Evolutionary conservation across 2,113 vertebrate genomes (phyloP).

Genomic region (Carollia perspicillata): DNA sequence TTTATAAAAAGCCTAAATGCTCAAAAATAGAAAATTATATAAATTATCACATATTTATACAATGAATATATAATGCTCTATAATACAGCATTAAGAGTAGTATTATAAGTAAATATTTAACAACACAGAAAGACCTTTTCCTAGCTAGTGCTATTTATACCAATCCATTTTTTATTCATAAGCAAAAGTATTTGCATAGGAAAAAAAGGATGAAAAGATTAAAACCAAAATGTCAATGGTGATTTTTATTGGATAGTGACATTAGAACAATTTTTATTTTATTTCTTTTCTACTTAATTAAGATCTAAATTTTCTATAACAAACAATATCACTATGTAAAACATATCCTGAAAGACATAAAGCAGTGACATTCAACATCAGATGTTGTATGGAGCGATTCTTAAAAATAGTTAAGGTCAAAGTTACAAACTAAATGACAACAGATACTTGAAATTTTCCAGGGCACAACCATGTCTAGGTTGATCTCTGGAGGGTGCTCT

Average conservation of each 20-base stretch:
- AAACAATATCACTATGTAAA: background rate
- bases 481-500: background rate
- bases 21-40: background rate
- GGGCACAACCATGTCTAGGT: background rate
- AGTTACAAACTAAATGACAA: background rate
- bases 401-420: background rate
- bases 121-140: background rate
- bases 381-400: background rate
- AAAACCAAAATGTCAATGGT: background rate
- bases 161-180: background rate
- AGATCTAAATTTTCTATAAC: background rate
- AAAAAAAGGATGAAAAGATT: background rate
- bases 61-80: background rate
- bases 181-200: background rate
- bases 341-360: background rate
- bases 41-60: background rate
- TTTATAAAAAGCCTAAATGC: background rate
- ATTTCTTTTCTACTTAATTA: background rate
- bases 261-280: background rate
- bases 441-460: background rate
- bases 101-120: background rate
- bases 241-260: background rate
- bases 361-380: background rate
- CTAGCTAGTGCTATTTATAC: background rate
- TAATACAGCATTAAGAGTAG: background rate